Percentiles rank a stretch among this genome's conserved stretches.
phyloP scores from a whole-genome alignment of 2,888 invertebrate genomes.

The Poecilus cupreus region DNA sequence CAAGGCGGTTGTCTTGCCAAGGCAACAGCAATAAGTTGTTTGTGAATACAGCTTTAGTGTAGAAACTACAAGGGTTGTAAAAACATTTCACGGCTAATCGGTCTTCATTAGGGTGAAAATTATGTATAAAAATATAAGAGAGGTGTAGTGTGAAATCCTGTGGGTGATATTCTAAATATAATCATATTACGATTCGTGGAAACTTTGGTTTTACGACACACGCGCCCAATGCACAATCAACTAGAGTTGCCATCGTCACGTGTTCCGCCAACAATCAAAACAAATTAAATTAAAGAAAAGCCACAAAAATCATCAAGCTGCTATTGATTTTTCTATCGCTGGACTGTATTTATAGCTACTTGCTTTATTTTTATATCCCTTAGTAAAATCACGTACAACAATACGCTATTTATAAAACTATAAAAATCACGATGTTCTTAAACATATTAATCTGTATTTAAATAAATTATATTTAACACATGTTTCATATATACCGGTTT shows the following conservation, averaged over 20 bases:
- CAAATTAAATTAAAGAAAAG: constrained; percentile 34
- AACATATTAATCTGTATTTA: no score
- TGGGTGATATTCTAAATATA: neutral
- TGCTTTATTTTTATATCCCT: constrained; percentile 11
- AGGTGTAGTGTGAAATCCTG: neutral
- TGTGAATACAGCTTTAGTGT: no score
- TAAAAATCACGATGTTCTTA: no score
- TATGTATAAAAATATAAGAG: neutral
- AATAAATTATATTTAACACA: no score
- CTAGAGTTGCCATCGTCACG: neutral
- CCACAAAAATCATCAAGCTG: constrained; percentile 14
- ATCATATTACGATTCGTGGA: neutral
- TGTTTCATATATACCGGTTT: no score
- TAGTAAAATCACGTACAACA: neutral
- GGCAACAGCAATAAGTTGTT: no score
- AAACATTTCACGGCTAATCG: neutral
- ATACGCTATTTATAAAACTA: constrained; percentile 4
- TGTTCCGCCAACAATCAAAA: constrained; percentile 3
- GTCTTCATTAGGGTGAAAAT: neutral
- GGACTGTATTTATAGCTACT: constrained; percentile 16
- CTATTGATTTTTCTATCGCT: constrained; percentile 32
- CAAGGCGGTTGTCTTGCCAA: no score
- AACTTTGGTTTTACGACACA: no score
- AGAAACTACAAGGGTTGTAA: no score
- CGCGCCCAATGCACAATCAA: no score